Evolutionary conservation across 2,797 vertebrate genomes (phyloP).

Genomic region (Synaphobranchus kaupii): DNA sequence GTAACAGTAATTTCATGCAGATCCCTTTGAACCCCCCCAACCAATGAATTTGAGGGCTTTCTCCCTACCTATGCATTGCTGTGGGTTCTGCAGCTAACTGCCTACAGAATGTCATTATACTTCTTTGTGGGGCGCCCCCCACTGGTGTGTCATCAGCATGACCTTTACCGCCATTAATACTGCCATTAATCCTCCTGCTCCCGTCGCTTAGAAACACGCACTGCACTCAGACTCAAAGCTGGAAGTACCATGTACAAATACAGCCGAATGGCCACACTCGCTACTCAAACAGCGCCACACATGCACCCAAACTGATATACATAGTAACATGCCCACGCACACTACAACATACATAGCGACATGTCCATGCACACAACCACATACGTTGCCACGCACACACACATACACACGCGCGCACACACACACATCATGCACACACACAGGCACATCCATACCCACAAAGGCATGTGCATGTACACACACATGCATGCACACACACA

Average conservation of each 20-base stretch:
- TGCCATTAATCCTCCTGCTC: neutral
- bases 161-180: neutral
- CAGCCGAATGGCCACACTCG: neutral
- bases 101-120: neutral
- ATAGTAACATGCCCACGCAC: neutral
- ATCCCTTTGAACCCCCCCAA: constrained; percentile 75
- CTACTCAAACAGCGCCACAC: neutral
- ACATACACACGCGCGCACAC: neutral
- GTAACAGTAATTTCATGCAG: constrained; percentile 81
- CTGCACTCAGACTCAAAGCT: neutral
- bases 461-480: no score
- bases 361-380: neutral
- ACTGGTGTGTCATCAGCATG: neutral
- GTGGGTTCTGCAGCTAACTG: constrained; percentile 36
- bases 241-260: neutral
- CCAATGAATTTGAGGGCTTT: constrained; percentile 67
- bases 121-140: neutral
- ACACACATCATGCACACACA: neutral
- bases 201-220: neutral
- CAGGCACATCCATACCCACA: neutral
- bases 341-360: neutral
- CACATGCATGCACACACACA: neutral
- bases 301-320: neutral
- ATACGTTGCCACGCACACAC: neutral
- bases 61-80: constrained; percentile 52